A percentile compares a stretch with the other conserved stretches of the same genome.
phyloP scores from a whole-genome alignment of 2,113 vertebrate genomes.

The Microcebus jonahi region DNA sequence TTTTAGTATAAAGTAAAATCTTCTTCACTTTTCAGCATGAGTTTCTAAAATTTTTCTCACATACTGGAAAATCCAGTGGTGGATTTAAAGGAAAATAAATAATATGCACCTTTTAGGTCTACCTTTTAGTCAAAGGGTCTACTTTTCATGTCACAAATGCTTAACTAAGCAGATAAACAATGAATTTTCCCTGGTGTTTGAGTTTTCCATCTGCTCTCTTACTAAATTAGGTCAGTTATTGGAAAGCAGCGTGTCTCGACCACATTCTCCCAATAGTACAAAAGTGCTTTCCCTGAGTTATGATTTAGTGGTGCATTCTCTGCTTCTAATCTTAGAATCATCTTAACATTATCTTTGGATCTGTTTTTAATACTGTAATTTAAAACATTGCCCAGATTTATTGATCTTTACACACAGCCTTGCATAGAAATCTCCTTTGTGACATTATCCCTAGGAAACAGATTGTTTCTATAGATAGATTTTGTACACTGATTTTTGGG shows the following conservation, averaged over 20 bases:
- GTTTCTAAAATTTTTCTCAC: neutral
- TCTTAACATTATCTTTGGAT: neutral
- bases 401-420: neutral
- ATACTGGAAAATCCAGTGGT: neutral
- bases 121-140: neutral
- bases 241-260: neutral
- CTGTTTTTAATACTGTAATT: neutral
- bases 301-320: neutral
- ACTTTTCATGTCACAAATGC: constrained; percentile 36
- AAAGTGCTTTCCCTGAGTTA: neutral
- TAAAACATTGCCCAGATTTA: neutral
- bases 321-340: neutral
- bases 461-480: neutral
- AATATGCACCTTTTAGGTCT: neutral
- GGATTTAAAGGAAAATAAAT: neutral
- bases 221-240: neutral
- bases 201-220: neutral
- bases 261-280: neutral
- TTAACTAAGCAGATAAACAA: constrained; percentile 28
- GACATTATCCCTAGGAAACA: neutral
- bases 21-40: neutral
- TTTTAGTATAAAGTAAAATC: neutral
- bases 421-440: neutral
- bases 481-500: neutral
- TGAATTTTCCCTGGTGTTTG: neutral